These are phyloP conservation scores for Zele albiditarsus DNA, from an alignment of 2,888 invertebrate species.

Conservation along the genomic window DNA sequence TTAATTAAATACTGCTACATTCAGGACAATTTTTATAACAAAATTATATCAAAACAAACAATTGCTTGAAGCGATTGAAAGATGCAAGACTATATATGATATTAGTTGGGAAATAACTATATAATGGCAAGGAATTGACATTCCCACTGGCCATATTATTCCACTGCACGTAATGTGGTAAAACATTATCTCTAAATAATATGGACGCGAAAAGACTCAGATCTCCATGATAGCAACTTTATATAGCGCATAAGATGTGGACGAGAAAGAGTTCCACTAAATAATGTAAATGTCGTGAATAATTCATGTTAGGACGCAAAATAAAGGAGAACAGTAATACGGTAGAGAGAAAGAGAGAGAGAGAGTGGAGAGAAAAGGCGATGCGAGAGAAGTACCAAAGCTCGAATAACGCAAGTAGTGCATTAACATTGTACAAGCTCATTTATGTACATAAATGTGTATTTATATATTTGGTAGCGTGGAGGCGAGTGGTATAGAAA, in stretches of 20 bases:
- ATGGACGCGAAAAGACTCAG: conserved; percentile 52
- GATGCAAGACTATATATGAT: background rate
- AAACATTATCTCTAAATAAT: conserved; percentile 57
- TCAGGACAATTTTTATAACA: background rate
- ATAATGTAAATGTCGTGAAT: conserved; percentile 53
- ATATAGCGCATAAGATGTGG: background rate
- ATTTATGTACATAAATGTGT: conserved; percentile 43
- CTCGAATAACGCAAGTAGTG: conserved; percentile 47
- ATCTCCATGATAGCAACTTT: conserved; percentile 46
- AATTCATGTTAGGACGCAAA: conserved; percentile 51
- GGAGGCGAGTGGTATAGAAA: background rate
- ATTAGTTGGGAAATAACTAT: background rate
- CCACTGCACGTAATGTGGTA: conserved; percentile 56
- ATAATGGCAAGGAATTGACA: background rate
- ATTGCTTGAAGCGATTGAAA: background rate
- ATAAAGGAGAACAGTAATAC: background rate
- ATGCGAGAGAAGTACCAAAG: conserved; percentile 35
- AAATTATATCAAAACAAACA: background rate
- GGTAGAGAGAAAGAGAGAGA: conserved; percentile 1
- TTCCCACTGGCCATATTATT: conserved; percentile 52
- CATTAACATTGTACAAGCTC: conserved; percentile 52
- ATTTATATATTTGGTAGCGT: conserved; percentile 31
- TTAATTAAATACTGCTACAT: background rate
- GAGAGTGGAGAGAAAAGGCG: conserved; percentile 15
- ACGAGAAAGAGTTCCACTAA: conserved; percentile 40